A percentile compares a stretch with the other conserved stretches of the same genome.
Evolutionary conservation across 2,888 invertebrate genomes (phyloP).

Genomic region (Conistra vaccinii): DNA sequence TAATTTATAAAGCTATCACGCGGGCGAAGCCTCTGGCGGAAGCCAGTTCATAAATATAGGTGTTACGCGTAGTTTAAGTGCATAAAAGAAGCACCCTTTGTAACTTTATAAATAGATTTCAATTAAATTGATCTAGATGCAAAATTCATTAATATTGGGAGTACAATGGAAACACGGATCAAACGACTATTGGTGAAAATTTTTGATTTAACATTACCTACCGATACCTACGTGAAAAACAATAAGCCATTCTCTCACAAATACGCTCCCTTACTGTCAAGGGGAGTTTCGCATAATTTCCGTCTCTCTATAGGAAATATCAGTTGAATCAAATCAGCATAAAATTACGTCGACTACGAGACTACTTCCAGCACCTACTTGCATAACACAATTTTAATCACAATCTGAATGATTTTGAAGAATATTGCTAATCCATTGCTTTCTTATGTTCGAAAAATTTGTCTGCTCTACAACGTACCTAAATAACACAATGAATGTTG

Average conservation of each 20-base stretch:
- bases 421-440: too few relatives aligned
- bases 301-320: not conserved
- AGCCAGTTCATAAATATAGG: not conserved
- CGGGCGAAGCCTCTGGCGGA: too few relatives aligned
- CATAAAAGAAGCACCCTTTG: not conserved
- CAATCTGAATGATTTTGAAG: too few relatives aligned
- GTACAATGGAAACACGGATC: not conserved
- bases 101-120: not conserved
- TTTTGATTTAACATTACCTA: not conserved
- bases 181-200: not conserved
- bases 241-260: not conserved
- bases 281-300: not conserved
- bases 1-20: too few relatives aligned
- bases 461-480: too few relatives aligned
- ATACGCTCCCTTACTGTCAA: not conserved
- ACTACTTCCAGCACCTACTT: not conserved
- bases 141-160: conserved; percentile 10
- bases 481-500: too few relatives aligned
- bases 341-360: conserved; percentile 22
- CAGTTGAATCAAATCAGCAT: conserved; percentile 23
- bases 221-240: not conserved
- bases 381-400: too few relatives aligned
- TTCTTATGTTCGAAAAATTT: too few relatives aligned
- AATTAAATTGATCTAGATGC: not conserved
- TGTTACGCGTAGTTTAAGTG: not conserved